Evolutionary conservation across 2,888 invertebrate genomes (phyloP), one percentile per base, ranked within the genome.

Genomic region (Pherbina coryleti): DNA sequence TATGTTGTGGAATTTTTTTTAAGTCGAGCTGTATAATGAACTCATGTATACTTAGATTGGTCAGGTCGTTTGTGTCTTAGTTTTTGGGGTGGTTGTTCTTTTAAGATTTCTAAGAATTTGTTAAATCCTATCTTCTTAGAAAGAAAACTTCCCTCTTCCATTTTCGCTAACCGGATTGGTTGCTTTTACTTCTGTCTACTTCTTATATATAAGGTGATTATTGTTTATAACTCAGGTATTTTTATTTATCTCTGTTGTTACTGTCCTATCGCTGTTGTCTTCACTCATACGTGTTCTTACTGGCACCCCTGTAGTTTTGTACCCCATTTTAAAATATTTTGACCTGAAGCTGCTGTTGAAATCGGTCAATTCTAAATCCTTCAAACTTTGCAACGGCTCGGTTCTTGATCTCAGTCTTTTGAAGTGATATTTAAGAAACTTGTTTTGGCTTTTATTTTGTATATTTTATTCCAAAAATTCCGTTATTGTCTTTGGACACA

Each of bases 61-160:
- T 72, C 44, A 57, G 31, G 57, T 71, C 71, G n/a, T 55, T n/a
- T 55, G 14, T 28, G 17, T 55, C 19, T n/a, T n/a, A 28, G n/a
- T 51, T 55, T 71, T 71, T 71, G 71, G 53, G 71, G 71, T 71
- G 71, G 71, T 55, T 53, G 71, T 71, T 55, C 53, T 69, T 69
- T 69, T 69, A 5, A 55, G 55, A 19, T 55, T 19, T 8, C 3
- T n/a, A 8, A 55, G 22, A 55, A 53, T 5, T n/a, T 5, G 53
- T n/a, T 19, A 55, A 17, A 5, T n/a, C 64, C n/a, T 64, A 28
- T 28, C 57, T 22, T 9, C 5, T 22, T 60, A 57, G 22, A 25
- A 34, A 34, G 31, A 64, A 64, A 31, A 31, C 64, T 31, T 31
- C 34, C 64, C 28, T 22, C 51, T 51, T 34, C n/a, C 19, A 2